Evolutionary conservation across 2,797 vertebrate genomes (phyloP).

Genomic region (Phylloscopus collybita): DNA sequence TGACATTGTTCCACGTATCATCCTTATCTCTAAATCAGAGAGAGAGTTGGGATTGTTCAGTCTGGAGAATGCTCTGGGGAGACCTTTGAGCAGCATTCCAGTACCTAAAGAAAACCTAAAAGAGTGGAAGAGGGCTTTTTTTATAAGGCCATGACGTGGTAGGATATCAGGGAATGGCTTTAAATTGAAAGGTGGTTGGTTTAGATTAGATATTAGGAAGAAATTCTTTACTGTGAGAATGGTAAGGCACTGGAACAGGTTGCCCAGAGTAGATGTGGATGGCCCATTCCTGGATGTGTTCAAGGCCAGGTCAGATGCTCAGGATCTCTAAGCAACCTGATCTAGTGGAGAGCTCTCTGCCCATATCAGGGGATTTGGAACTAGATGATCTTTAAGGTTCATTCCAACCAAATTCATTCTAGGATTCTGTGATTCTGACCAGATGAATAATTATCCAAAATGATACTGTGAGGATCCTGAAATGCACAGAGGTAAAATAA

Average conservation of each 20-base stretch:
- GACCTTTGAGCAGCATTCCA: neutral
- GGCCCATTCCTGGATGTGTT: neutral
- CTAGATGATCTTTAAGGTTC: neutral
- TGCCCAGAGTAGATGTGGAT: neutral
- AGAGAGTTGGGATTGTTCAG: neutral
- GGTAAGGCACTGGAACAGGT: neutral
- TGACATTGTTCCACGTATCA: neutral
- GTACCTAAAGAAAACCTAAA: neutral
- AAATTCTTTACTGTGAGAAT: neutral
- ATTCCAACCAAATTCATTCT: neutral
- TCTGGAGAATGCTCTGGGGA: neutral
- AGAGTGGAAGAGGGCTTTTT: neutral
- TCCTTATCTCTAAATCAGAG: neutral
- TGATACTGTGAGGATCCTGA: neutral
- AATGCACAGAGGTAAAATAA: neutral
- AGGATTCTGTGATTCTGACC: neutral
- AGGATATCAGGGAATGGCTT: neutral
- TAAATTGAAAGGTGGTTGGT: fast-evolving
- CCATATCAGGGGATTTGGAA: neutral
- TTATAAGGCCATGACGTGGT: too few relatives aligned
- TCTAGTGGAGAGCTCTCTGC: neutral
- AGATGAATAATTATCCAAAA: neutral
- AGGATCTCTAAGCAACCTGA: neutral
- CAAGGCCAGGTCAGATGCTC: neutral
- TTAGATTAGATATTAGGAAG: neutral